Evolutionary conservation across 1,140 invertebrate genomes (phyloP).

Genomic region (Prorops nasuta): DNA sequence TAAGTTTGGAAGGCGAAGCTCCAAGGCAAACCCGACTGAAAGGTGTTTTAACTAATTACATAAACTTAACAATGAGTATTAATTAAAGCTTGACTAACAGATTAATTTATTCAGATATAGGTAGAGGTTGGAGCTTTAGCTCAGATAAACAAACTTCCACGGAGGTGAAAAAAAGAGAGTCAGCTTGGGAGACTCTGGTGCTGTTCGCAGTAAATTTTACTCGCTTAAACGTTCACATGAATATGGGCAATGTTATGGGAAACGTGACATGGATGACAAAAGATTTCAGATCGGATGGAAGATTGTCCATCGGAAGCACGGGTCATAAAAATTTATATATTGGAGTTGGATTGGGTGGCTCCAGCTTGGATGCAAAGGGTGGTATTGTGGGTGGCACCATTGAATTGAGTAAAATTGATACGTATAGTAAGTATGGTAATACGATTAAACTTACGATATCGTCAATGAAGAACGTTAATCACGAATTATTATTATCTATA

Average conservation of each 20-base stretch:
- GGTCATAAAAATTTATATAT: slow-evolving; percentile 93
- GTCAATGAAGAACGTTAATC: too few species aligned
- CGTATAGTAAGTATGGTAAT: slow-evolving; percentile 65
- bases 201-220: slow-evolving; percentile 95
- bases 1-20: slow-evolving; percentile 58
- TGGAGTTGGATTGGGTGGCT: slow-evolving; percentile 84
- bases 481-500: slow-evolving; percentile 43
- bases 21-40: slow-evolving; percentile 54
- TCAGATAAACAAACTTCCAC: slow-evolving; percentile 55
- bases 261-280: slow-evolving; percentile 93
- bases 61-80: too few species aligned
- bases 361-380: slow-evolving; percentile 88
- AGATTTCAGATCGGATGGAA: slow-evolving; percentile 85
- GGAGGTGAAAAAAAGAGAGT: slow-evolving; percentile 57
- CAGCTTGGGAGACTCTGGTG: slow-evolving; percentile 92
- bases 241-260: slow-evolving; percentile 99
- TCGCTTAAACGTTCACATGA: slow-evolving; percentile 94
- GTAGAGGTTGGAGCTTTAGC: slow-evolving; percentile 56
- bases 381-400: slow-evolving; percentile 95
- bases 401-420: slow-evolving; percentile 85
- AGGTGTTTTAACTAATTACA: slow-evolving; percentile 32
- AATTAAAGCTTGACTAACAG: background rate
- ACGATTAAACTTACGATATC: slow-evolving; percentile 1
- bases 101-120: slow-evolving; percentile 43
- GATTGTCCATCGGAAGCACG: slow-evolving; percentile 89